phyloP scores from a whole-genome alignment of 2,113 vertebrate genomes.

The Clarias macrocephalus region DNA sequence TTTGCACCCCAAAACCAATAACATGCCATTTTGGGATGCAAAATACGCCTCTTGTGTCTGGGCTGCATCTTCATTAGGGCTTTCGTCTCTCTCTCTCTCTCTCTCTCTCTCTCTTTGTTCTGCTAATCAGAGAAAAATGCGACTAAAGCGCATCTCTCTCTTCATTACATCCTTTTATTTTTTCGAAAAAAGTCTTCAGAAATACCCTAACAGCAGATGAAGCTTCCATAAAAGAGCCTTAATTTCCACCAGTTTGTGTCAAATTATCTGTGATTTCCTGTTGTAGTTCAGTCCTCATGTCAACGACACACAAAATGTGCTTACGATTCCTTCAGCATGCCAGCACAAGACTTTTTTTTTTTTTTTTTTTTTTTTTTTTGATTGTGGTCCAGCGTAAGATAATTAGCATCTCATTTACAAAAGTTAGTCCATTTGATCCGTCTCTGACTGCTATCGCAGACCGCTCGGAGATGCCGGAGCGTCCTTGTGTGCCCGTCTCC shows the following conservation, averaged over 20 bases:
- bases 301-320: conserved; percentile 72
- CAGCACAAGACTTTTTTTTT: conserved; percentile 71
- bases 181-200: conserved; percentile 7
- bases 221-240: conserved; percentile 14
- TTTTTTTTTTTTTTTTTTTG: conserved; percentile 53
- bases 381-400: conserved; percentile 58
- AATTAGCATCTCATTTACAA: conserved; percentile 39
- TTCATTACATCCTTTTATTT: conserved; percentile 12
- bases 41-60: conserved; percentile 10
- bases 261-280: conserved; percentile 60
- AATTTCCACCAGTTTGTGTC: conserved; percentile 48
- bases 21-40: conserved; percentile 36
- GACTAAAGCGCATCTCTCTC: not conserved
- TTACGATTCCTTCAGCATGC: conserved; percentile 77
- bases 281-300: conserved; percentile 65
- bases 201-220: conserved; percentile 22
- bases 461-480: not conserved
- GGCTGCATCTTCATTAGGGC: conserved; percentile 20
- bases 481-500: not conserved
- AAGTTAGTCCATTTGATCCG: conserved; percentile 34
- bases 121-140: conserved; percentile 23
- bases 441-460: conserved; percentile 7
- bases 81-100: conserved; percentile 27
- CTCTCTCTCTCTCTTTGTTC: too few species aligned
- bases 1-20: conserved; percentile 21